Percentiles rank a stretch among this genome's conserved stretches.
phyloP scores from a whole-genome alignment of 2,797 vertebrate genomes.

The Cyprinella venusta region DNA sequence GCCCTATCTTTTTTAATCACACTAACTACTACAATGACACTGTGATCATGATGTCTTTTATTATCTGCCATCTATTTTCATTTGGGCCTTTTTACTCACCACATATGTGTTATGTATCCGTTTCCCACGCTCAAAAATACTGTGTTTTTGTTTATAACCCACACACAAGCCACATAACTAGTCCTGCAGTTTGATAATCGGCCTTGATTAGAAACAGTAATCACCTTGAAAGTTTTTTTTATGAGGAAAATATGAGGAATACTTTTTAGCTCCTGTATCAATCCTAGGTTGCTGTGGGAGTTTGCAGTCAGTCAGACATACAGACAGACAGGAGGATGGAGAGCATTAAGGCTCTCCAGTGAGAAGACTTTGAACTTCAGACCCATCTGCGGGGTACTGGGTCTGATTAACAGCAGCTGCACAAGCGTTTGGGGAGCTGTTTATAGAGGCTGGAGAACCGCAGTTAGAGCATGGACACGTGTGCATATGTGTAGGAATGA shows the following conservation, averaged over 20 bases:
- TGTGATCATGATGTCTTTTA: not conserved
- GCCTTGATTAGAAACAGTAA: conserved; percentile 50
- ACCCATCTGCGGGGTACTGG: conserved; percentile 62
- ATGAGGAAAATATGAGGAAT: conserved; percentile 43
- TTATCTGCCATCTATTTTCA: conserved; percentile 7
- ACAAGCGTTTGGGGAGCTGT: conserved; percentile 67
- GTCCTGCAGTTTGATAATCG: conserved; percentile 47
- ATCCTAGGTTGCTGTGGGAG: conserved; percentile 66
- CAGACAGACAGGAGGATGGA: conserved; percentile 54
- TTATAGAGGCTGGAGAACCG: conserved; percentile 31
- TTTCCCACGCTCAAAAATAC: conserved; percentile 43
- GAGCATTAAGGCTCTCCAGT: conserved; percentile 69
- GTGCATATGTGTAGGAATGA: conserved; percentile 11
- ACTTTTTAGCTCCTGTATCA: conserved; percentile 64
- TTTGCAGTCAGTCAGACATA: conserved; percentile 55
- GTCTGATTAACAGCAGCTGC: conserved; percentile 80
- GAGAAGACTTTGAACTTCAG: conserved; percentile 74
- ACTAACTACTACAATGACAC: not conserved
- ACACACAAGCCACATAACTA: conserved; percentile 24
- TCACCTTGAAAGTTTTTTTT: conserved; percentile 59
- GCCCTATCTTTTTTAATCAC: not conserved
- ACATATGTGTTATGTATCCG: conserved; percentile 31
- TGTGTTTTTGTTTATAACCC: conserved; percentile 41
- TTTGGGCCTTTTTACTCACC: not conserved
- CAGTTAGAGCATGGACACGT: conserved; percentile 37